Percentiles rank a stretch among this genome's conserved stretches.
phyloP scores from a whole-genome alignment of 2,888 invertebrate genomes.

The Tetranychus piercei region DNA sequence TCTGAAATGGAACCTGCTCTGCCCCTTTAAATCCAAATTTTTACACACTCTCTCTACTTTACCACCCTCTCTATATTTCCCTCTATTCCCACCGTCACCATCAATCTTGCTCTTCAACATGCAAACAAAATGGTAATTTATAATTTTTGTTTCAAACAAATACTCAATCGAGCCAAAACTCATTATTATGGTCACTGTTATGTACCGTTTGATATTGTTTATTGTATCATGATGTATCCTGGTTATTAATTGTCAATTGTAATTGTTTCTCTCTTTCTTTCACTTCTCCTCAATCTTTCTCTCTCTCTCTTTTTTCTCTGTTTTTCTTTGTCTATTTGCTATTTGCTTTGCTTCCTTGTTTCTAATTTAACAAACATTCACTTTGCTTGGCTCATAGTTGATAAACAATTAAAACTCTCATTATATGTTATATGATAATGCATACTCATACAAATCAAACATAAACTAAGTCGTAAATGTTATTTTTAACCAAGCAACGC shows the following conservation, averaged over 20 bases:
- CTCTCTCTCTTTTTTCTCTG: neutral
- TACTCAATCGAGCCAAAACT: too few relatives aligned
- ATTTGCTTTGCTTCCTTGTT: neutral
- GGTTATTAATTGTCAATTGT: neutral
- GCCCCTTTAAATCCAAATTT: neutral
- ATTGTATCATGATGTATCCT: neutral
- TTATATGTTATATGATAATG: neutral
- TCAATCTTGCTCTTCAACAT: neutral
- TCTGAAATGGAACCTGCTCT: too few relatives aligned
- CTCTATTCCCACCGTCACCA: neutral
- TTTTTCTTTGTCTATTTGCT: neutral
- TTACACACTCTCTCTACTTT: neutral
- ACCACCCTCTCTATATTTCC: neutral
- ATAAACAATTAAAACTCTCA: neutral
- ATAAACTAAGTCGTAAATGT: neutral
- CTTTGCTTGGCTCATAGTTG: neutral
- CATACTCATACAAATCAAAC: neutral
- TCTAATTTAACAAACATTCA: neutral
- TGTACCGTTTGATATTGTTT: too few relatives aligned
- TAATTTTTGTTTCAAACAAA: too few relatives aligned
- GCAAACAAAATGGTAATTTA: too few relatives aligned
- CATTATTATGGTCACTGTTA: too few relatives aligned
- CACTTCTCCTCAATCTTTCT: neutral
- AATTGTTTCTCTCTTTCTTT: neutral
- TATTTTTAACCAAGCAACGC: slow-evolving; percentile 1